Evolutionary conservation across 2,888 invertebrate genomes (phyloP).

Genomic region (Neria commutata): DNA sequence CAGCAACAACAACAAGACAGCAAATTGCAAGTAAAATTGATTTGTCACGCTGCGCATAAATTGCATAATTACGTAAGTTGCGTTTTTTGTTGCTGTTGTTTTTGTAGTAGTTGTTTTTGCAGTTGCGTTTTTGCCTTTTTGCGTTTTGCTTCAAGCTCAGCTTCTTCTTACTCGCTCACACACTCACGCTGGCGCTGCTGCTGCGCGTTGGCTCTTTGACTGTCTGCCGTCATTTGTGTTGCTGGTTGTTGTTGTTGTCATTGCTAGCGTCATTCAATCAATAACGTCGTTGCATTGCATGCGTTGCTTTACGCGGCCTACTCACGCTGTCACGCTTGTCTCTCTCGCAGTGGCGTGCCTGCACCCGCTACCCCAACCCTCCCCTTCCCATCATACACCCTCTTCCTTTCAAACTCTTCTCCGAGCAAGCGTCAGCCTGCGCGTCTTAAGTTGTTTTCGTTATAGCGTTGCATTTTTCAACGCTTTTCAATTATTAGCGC

Average conservation of each 20-base stretch:
- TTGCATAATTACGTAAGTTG: conserved; percentile 51
- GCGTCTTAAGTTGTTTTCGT: neutral
- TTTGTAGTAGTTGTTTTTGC: conserved; percentile 12
- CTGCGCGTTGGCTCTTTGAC: neutral
- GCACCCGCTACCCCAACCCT: neutral
- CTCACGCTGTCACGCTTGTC: too few relatives aligned
- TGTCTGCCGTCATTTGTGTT: neutral
- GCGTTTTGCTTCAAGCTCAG: conserved; percentile 25
- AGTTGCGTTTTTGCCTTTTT: conserved; percentile 9
- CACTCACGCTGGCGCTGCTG: conserved; percentile 24
- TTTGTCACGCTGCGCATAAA: conserved; percentile 57
- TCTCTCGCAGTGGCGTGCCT: too few relatives aligned
- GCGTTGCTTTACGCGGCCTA: too few relatives aligned
- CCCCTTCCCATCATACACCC: neutral
- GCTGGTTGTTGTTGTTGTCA: neutral
- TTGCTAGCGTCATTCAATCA: conserved; percentile 36
- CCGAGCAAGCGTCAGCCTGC: neutral
- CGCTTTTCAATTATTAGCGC: conserved; percentile 16
- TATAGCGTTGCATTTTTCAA: neutral
- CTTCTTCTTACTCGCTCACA: conserved; percentile 37
- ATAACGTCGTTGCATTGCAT: conserved; percentile 35
- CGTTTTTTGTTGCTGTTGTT: conserved; percentile 22
- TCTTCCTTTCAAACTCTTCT: neutral
- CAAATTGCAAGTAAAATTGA: conserved; percentile 42
- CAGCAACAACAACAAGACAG: conserved; percentile 33